These are phyloP conservation scores for Miichthys miiuy DNA, from an alignment of 2,797 vertebrate species.

Conservation along the genomic window DNA sequence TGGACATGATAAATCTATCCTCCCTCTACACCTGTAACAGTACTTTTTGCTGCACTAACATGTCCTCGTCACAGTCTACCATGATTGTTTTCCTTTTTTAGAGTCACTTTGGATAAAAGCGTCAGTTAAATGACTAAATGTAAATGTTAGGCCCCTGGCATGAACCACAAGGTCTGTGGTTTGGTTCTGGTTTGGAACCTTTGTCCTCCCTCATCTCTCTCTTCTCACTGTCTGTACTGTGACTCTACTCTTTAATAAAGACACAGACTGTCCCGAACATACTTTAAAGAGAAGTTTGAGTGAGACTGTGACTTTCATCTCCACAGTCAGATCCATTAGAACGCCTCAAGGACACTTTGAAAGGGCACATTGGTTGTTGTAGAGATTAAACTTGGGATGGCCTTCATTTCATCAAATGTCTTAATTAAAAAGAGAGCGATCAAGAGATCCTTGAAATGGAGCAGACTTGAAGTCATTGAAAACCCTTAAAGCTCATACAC, in stretches of 20 bases:
- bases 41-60: too few species aligned
- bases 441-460: neutral
- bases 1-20: too few species aligned
- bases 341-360: conserved; percentile 26
- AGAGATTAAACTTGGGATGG: conserved; percentile 16
- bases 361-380: conserved; percentile 22
- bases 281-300: conserved; percentile 13
- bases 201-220: neutral
- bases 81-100: too few species aligned
- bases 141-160: neutral
- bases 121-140: too few species aligned
- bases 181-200: neutral
- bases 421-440: conserved; percentile 27
- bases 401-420: conserved; percentile 32
- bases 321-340: conserved; percentile 34
- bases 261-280: conserved; percentile 1
- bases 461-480: conserved; percentile 4
- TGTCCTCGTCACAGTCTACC: too few species aligned
- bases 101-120: too few species aligned
- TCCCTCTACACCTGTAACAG: too few species aligned
- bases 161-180: neutral
- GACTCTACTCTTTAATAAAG: neutral
- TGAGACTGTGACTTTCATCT: conserved; percentile 6
- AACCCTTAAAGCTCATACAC: neutral
- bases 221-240: neutral